phyloP scores from a whole-genome alignment of 2,888 invertebrate species.

The Lapara coniferarum region DNA sequence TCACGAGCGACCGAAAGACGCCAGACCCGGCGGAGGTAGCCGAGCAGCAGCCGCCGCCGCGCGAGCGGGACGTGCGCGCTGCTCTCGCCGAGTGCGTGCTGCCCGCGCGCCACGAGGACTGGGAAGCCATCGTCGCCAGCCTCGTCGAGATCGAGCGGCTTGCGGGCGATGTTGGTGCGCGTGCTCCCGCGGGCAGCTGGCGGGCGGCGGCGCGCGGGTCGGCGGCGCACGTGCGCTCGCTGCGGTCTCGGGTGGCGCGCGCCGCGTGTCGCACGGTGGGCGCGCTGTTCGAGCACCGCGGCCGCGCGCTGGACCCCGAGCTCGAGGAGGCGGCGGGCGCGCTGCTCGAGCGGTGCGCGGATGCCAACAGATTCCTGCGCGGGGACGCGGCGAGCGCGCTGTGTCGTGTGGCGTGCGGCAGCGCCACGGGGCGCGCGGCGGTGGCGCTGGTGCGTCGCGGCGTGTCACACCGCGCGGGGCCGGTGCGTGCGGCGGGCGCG shows the following conservation, averaged over 20 bases:
- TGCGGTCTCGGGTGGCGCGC: slow-evolving; percentile 96
- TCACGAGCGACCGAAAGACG: slow-evolving; percentile 52
- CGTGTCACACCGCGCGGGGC: slow-evolving; percentile 91
- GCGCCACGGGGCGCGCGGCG: slow-evolving; percentile 87
- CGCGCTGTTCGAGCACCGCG: slow-evolving; percentile 88
- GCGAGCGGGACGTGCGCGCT: slow-evolving; percentile 61
- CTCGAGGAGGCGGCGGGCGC: slow-evolving; percentile 93
- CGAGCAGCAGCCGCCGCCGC: slow-evolving; percentile 37
- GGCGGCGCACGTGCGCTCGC: slow-evolving; percentile 91
- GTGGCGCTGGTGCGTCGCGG: slow-evolving; percentile 87
- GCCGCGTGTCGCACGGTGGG: slow-evolving; percentile 93
- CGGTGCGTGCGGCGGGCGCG: slow-evolving; percentile 93
- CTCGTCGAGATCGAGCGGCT: slow-evolving; percentile 87
- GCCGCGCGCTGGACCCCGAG: slow-evolving; percentile 86
- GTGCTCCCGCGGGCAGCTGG: slow-evolving; percentile 87
- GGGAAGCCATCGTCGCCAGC: slow-evolving; percentile 91
- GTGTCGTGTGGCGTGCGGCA: slow-evolving; percentile 90
- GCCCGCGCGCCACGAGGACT: slow-evolving; percentile 88
- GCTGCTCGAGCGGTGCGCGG: slow-evolving; percentile 94
- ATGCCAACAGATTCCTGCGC: slow-evolving; percentile 96
- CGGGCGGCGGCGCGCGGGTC: slow-evolving; percentile 88
- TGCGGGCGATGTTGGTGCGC: slow-evolving; percentile 86
- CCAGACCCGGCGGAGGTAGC: slow-evolving; percentile 53
- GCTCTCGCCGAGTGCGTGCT: slow-evolving; percentile 70
- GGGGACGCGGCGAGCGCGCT: slow-evolving; percentile 94